Evolutionary conservation across 2,797 vertebrate species (phyloP).

Genomic region (Tapera naevia): DNA sequence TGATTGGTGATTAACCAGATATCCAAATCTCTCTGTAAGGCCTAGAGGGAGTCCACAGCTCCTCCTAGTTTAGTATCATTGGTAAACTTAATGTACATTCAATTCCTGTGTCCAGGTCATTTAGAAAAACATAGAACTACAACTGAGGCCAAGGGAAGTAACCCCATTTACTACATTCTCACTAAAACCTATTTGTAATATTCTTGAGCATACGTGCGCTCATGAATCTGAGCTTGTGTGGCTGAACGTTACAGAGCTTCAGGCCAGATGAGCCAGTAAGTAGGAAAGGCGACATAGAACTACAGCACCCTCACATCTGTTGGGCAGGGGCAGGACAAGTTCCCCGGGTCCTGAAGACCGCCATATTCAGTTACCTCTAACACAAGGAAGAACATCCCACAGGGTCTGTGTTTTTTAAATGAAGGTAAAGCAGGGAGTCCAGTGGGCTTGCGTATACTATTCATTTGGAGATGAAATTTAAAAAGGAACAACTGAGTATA

Average conservation of each 20-base stretch:
- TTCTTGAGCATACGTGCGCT: too few relatives aligned
- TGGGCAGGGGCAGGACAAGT: not conserved
- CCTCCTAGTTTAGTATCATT: not conserved
- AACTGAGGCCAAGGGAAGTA: not conserved
- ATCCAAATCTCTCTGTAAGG: not conserved
- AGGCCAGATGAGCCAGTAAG: not conserved
- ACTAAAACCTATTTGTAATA: not conserved
- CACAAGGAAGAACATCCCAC: not conserved
- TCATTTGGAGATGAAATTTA: not conserved
- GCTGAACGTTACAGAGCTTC: not conserved
- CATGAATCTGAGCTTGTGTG: not conserved
- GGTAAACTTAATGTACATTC: not conserved
- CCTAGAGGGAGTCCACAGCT: not conserved
- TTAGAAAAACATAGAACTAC: not conserved
- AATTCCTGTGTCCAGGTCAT: not conserved
- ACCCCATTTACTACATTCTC: not conserved
- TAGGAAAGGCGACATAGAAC: not conserved
- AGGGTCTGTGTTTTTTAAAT: not conserved
- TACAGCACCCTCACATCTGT: not conserved
- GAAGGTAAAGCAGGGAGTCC: not conserved
- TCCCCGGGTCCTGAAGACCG: not conserved
- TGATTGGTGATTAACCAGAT: not conserved
- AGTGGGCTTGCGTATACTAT: not conserved
- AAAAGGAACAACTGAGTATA: not conserved
- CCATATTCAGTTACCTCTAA: not conserved